Conservation (phyloP, 2,113 vertebrate species). For the Paradisaea rubra region DNA sequence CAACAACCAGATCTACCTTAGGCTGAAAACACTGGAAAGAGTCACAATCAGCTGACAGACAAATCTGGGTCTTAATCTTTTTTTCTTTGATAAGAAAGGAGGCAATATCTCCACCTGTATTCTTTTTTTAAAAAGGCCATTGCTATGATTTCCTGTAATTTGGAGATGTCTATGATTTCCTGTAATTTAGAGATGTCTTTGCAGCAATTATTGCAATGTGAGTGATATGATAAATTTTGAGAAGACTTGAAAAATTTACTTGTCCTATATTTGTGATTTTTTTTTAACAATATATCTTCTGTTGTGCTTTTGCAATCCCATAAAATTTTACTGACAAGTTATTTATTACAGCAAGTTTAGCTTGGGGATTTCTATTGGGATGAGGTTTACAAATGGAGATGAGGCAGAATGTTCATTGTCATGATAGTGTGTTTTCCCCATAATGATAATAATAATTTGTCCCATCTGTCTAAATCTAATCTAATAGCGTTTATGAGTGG, state of each 20-base stretch:
- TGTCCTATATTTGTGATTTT: background rate
- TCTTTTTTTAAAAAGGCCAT: background rate
- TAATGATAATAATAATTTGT: conserved; percentile 49
- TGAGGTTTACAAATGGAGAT: background rate
- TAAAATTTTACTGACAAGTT: background rate
- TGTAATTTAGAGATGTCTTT: background rate
- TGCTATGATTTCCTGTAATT: background rate
- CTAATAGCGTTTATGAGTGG: conserved; percentile 36
- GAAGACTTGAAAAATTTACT: background rate
- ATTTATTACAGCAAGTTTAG: conserved; percentile 7
- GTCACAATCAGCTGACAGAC: background rate
- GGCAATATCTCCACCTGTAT: fast-evolving
- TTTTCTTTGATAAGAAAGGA: background rate
- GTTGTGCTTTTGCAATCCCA: background rate
- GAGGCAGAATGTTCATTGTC: conserved; percentile 11
- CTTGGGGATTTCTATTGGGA: conserved; percentile 3
- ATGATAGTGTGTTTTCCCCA: background rate
- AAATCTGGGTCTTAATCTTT: background rate
- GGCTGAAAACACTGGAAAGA: background rate
- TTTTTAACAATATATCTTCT: background rate
- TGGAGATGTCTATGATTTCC: background rate
- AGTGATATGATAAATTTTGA: background rate
- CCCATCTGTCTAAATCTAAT: conserved; percentile 60
- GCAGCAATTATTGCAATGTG: background rate
- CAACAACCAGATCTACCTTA: background rate